phyloP scores from a whole-genome alignment of 2,888 invertebrate species.

The Parasteatoda lunata region DNA sequence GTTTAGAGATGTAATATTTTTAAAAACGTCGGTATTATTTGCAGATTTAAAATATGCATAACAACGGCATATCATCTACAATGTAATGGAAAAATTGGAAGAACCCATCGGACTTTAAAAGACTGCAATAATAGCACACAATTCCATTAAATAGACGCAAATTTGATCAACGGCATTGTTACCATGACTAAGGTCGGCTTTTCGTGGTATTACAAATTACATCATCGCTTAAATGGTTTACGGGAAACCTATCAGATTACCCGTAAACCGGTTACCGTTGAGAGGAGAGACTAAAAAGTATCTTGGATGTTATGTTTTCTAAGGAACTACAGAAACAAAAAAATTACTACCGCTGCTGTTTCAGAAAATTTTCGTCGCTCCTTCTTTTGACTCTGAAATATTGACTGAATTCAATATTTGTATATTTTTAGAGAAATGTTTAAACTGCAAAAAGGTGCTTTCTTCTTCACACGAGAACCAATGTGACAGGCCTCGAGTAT shows the following conservation, averaged over 20 bases:
- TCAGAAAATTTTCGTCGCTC: too few relatives aligned
- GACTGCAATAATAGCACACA: not conserved
- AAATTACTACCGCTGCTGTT: too few relatives aligned
- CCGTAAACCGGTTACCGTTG: not conserved
- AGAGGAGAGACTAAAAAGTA: not conserved
- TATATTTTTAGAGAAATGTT: too few relatives aligned
- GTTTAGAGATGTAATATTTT: slow-evolving; percentile 71
- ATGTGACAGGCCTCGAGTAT: too few relatives aligned
- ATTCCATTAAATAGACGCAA: slow-evolving; percentile 9
- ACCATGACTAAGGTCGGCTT: not conserved
- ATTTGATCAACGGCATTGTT: not conserved
- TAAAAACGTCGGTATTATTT: not conserved
- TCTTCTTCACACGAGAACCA: too few relatives aligned
- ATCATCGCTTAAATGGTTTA: slow-evolving; percentile 17
- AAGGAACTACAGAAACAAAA: slow-evolving; percentile 6
- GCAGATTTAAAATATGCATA: not conserved
- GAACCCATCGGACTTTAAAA: slow-evolving; percentile 2
- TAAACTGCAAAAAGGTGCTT: too few relatives aligned
- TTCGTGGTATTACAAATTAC: not conserved
- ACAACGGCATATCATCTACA: slow-evolving; percentile 15
- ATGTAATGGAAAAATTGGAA: slow-evolving; percentile 25
- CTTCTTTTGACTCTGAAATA: too few relatives aligned
- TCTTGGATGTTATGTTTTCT: slow-evolving; percentile 11
- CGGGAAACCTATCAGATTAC: not conserved
- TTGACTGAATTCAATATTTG: too few relatives aligned